Evolutionary conservation across 2,888 invertebrate genomes (phyloP).

Genomic region (Hirtodrosophila alboralis): DNA sequence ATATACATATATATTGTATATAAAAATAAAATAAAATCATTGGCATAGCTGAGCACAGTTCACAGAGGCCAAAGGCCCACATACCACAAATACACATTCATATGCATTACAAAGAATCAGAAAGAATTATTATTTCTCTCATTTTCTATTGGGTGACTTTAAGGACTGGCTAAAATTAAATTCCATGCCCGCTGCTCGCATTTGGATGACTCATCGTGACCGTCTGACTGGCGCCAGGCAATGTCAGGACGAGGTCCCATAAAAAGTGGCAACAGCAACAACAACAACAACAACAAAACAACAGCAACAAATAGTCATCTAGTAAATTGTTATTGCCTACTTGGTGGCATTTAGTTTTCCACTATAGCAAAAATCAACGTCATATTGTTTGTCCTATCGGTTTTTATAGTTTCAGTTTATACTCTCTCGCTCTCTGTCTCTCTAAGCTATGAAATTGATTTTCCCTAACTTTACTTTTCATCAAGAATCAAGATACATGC

Average conservation of each 20-base stretch:
- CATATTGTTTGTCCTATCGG: conserved; percentile 55
- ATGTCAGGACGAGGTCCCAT: conserved; percentile 42
- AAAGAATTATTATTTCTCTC: conserved; percentile 5
- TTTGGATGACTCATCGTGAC: conserved; percentile 63
- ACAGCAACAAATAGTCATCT: conserved; percentile 34
- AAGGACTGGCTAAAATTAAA: conserved; percentile 55
- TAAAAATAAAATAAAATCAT: conserved; percentile 55
- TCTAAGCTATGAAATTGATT: conserved; percentile 40
- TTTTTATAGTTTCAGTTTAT: conserved; percentile 35
- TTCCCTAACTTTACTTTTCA: conserved; percentile 39
- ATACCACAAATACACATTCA: conserved; percentile 38
- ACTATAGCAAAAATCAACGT: conserved; percentile 56
- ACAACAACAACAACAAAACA: conserved; percentile 35
- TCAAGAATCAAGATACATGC: conserved; percentile 29
- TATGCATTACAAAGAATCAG: conserved; percentile 28
- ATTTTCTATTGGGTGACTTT: conserved; percentile 9
- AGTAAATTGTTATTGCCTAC: conserved; percentile 70
- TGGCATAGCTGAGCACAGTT: conserved; percentile 20
- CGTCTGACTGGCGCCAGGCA: conserved; percentile 70
- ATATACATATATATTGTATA: conserved; percentile 15
- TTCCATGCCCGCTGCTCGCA: conserved; percentile 34
- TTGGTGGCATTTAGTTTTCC: conserved; percentile 56
- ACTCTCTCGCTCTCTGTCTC: background rate
- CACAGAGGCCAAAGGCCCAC: conserved; percentile 5
- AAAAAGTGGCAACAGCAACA: conserved; percentile 38